Evolutionary conservation across 2,113 vertebrate genomes (phyloP), one percentile per base, ranked within the genome.

Genomic region (Platysternon megacephalum): DNA sequence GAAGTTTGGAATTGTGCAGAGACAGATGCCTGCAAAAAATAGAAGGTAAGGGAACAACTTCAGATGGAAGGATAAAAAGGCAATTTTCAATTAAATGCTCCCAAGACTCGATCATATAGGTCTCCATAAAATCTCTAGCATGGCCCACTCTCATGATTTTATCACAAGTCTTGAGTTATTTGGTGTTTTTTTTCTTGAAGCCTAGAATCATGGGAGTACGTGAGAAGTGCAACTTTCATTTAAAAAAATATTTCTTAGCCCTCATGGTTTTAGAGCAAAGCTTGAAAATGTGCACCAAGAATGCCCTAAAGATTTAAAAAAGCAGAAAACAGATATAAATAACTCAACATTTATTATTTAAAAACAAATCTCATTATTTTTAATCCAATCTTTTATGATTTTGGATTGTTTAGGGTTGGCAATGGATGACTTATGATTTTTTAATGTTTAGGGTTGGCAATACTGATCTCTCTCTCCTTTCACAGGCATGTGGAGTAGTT

Each of bases 401-500:
- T 76, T 86, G 42, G 1, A 46, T 28, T 39, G 1, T 58, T 51
- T 72, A 35, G 58, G 2, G 79, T 76, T 84, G 51, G 91, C 90
- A 94, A 35, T 6, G 42, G 1, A 46, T 28, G 0, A 48, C 52
- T 78, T 8, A 12, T 84, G 21, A 24, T 42, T 11, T 39, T 17
- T 84, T 53, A 79, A 89, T 39, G 1, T 58, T 51, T 72, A 35
- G 58, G 2, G 79, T 76, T 84, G 51, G 91, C 90, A 94, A 35
- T 6, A 39, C 65, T 72, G 65, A 72, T 72, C 9, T 72, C 9
- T 90, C 29, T 91, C 55, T 93, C 42, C 5, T 93, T 93, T 79
- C 86, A n/a, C 91, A 99, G 98, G 98, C 56, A 84, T 98, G 3
- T 99, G 98, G 98, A 98, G 98, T 85, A 99, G 98, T 89, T 97